A percentile compares a stretch with the other conserved stretches of the same genome.
phyloP scores from a whole-genome alignment of 2,113 vertebrate species.

The Peucedramus taeniatus region DNA sequence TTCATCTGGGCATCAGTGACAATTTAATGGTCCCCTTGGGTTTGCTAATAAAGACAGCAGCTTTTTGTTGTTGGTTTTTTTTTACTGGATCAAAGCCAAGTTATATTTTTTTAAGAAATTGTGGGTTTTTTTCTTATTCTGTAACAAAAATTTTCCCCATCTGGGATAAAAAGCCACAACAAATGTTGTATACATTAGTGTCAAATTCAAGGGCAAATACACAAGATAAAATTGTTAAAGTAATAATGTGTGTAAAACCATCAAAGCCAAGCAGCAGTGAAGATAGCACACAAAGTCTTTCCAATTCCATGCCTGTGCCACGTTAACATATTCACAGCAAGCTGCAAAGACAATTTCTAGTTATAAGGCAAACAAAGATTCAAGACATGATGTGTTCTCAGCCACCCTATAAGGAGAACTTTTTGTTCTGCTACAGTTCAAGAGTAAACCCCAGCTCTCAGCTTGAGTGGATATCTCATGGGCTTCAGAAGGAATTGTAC shows the following conservation, averaged over 20 bases:
- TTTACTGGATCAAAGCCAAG: constrained; percentile 54
- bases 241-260: constrained; percentile 2
- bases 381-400: not conserved
- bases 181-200: constrained; percentile 3
- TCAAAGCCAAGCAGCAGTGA: not conserved
- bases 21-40: constrained; percentile 41
- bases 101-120: constrained; percentile 27
- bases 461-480: not conserved
- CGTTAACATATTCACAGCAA: not conserved
- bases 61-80: not conserved
- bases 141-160: constrained; percentile 22
- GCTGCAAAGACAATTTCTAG: not conserved
- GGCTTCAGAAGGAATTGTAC: not conserved
- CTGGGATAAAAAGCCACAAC: not conserved
- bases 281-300: not conserved
- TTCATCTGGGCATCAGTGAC: constrained; percentile 34
- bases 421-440: not conserved
- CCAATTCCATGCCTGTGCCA: not conserved
- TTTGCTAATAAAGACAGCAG: constrained; percentile 52
- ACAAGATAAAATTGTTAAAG: constrained; percentile 15
- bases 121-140: not conserved
- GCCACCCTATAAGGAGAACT: not conserved
- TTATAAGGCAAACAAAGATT: not conserved
- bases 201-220: constrained; percentile 48
- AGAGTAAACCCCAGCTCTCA: not conserved